Percentiles rank a stretch among this genome's conserved stretches.
Evolutionary conservation across 2,888 invertebrate species (phyloP).

Genomic region (Argyresthia albistria): DNA sequence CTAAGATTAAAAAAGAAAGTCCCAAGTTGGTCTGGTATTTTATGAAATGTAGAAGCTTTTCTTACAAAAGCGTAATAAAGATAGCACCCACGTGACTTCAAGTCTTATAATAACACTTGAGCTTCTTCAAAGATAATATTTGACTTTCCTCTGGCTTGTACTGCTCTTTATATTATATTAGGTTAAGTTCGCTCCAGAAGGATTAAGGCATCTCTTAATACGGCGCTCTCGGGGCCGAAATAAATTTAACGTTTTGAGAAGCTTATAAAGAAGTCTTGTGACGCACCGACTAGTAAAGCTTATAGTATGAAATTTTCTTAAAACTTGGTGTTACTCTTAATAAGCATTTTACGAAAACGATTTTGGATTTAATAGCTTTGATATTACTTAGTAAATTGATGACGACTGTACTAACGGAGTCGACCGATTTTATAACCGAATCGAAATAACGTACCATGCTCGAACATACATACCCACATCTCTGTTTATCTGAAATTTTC

Average conservation of each 20-base stretch:
- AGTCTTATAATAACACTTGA: constrained; percentile 44
- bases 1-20: too few relatives aligned
- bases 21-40: too few relatives aligned
- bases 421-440: constrained; percentile 8
- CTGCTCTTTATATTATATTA: constrained; percentile 65
- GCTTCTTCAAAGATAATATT: constrained; percentile 62
- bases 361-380: too few relatives aligned
- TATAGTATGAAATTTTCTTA: constrained; percentile 16
- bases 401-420: neutral
- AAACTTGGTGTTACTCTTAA: too few relatives aligned
- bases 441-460: too few relatives aligned
- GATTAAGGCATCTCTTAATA: constrained; percentile 67
- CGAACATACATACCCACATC: too few relatives aligned
- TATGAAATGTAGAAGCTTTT: neutral
- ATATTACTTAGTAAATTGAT: too few relatives aligned
- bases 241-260: constrained; percentile 63
- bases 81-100: constrained; percentile 31
- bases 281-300: constrained; percentile 39
- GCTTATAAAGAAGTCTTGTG: constrained; percentile 67
- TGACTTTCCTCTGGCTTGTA: constrained; percentile 60
- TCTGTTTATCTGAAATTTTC: too few relatives aligned
- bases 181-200: constrained; percentile 65
- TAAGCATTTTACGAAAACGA: too few relatives aligned
- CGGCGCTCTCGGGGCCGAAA: constrained; percentile 60
- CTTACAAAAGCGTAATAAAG: constrained; percentile 1